phyloP scores from a whole-genome alignment of 23 tunicate species.

The Ascidia mentula region DNA sequence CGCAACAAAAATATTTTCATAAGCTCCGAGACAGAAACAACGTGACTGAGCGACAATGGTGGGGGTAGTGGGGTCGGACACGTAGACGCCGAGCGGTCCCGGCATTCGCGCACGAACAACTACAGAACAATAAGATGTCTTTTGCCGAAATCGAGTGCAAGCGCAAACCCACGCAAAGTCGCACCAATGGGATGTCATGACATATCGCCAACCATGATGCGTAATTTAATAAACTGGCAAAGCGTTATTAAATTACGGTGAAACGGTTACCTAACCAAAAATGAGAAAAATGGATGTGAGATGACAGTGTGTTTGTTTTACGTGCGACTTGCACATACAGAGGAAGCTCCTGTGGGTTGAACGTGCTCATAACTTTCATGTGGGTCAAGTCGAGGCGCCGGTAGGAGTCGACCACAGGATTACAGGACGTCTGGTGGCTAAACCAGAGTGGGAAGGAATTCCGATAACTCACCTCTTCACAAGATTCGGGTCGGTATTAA shows the following conservation, averaged over 20 bases:
- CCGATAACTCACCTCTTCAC: no score
- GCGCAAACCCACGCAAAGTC: background rate
- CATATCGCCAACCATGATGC: background rate
- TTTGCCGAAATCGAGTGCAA: background rate
- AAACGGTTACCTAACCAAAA: no score
- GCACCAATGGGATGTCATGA: background rate
- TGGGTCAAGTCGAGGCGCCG: no score
- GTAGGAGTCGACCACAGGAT: no score
- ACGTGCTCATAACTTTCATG: no score
- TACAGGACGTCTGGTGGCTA: no score
- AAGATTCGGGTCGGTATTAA: background rate
- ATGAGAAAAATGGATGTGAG: no score
- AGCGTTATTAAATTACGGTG: no score
- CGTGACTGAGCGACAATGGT: background rate
- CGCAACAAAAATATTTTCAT: conserved; percentile 8
- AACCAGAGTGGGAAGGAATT: no score
- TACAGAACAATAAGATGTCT: background rate
- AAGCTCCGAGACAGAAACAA: background rate
- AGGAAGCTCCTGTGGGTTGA: no score
- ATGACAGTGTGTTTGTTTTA: no score
- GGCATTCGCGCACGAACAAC: background rate
- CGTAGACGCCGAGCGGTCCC: conserved; percentile 4
- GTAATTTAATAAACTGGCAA: background rate
- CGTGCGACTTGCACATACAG: no score
- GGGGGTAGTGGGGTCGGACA: background rate